Evolutionary conservation across 2,113 vertebrate species (phyloP).

Genomic region (Lasiurus cinereus): DNA sequence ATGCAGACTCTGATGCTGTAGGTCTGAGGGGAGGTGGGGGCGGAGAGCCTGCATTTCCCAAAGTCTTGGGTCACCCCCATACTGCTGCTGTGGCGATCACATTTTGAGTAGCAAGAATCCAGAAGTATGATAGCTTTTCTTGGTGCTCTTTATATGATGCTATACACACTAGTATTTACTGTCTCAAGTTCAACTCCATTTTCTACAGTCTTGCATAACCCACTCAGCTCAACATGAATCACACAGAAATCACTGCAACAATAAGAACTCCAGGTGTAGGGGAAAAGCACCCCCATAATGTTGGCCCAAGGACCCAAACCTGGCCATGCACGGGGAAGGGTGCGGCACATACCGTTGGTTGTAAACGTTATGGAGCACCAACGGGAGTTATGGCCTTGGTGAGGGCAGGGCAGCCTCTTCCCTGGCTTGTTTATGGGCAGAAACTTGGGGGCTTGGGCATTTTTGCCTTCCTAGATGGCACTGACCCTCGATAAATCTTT

Average conservation of each 20-base stretch:
- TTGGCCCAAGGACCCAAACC: background rate
- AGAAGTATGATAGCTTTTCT: background rate
- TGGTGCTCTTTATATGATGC: too few relatives aligned
- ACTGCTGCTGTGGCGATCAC: background rate
- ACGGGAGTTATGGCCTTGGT: background rate
- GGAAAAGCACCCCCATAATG: fast-evolving
- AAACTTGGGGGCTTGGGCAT: background rate
- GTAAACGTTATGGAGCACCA: fast-evolving
- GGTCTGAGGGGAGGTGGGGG: too few relatives aligned
- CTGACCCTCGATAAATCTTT: background rate
- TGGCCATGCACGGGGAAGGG: fast-evolving
- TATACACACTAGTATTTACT: background rate
- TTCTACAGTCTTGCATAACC: background rate
- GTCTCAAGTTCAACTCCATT: background rate
- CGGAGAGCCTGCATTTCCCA: background rate
- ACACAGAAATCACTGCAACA: background rate
- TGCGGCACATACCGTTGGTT: fast-evolving
- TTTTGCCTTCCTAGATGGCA: background rate
- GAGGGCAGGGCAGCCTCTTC: background rate
- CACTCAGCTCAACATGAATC: background rate
- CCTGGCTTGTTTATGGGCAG: background rate
- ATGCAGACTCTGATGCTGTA: background rate
- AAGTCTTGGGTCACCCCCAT: background rate
- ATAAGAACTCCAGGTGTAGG: too few relatives aligned
- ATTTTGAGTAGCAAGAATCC: background rate